Conservation (phyloP, 2,888 invertebrate species). For the Dynastes tityus region DNA sequence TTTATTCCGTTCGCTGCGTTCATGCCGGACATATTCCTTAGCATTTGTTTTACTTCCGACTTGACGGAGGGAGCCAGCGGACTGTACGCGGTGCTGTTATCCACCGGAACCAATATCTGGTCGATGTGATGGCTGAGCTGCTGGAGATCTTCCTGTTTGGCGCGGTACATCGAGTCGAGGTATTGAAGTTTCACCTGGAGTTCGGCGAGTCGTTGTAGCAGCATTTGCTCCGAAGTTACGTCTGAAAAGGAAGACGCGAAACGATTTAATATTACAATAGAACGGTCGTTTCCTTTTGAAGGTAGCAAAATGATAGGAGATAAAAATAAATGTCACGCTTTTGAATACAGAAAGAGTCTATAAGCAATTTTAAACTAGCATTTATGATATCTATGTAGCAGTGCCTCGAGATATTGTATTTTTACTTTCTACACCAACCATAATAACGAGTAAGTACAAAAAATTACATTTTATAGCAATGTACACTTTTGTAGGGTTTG, state of each 20-base stretch:
- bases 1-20: conserved; percentile 70
- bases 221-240: conserved; percentile 77
- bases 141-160: conserved; percentile 84
- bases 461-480: too few species aligned
- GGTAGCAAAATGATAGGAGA: too few species aligned
- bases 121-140: conserved; percentile 79
- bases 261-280: neutral
- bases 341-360: too few species aligned
- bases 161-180: conserved; percentile 84
- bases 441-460: too few species aligned
- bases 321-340: too few species aligned
- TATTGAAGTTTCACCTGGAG: conserved; percentile 85
- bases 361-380: too few species aligned
- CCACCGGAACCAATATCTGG: conserved; percentile 65
- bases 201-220: conserved; percentile 82
- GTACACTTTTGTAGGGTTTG: too few species aligned
- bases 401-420: too few species aligned
- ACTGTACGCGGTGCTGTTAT: conserved; percentile 61
- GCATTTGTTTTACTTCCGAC: conserved; percentile 65
- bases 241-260: conserved; percentile 70
- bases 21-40: conserved; percentile 72
- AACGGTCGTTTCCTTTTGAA: too few species aligned
- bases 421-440: too few species aligned
- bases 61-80: conserved; percentile 64
- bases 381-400: too few species aligned